phyloP scores from a whole-genome alignment of 2,113 vertebrate genomes.

The Tapirus terrestris region DNA sequence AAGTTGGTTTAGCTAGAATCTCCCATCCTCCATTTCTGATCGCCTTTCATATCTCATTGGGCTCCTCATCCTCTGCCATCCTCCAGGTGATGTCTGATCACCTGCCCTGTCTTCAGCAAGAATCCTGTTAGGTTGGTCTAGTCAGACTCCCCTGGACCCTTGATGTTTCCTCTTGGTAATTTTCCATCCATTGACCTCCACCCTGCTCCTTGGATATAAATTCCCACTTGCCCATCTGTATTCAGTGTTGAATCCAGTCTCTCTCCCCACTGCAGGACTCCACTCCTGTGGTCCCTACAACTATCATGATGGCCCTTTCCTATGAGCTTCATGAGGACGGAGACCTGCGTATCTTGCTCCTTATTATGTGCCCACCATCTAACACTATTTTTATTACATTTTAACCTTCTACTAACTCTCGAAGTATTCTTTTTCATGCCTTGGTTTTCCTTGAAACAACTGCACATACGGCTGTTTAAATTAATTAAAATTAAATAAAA shows the following conservation, averaged over 20 bases:
- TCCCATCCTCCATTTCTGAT: background rate
- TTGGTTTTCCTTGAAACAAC: conserved; percentile 19
- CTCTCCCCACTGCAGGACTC: background rate
- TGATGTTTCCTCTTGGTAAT: background rate
- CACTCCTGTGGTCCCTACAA: background rate
- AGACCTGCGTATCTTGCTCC: background rate
- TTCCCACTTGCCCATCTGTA: background rate
- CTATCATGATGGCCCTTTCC: background rate
- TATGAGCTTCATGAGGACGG: background rate
- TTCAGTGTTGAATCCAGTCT: background rate
- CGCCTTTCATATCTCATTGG: background rate
- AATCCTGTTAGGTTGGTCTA: background rate
- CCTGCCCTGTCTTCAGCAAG: background rate
- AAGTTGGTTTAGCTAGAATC: background rate
- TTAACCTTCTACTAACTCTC: background rate
- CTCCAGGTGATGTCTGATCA: background rate
- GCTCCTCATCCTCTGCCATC: background rate
- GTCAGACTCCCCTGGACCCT: background rate
- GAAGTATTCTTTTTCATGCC: background rate
- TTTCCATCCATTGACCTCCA: background rate
- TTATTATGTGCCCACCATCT: background rate
- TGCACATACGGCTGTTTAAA: background rate
- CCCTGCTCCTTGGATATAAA: background rate
- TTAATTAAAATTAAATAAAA: background rate
- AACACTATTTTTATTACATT: background rate